These are phyloP conservation scores for Origma solitaria DNA, from an alignment of 2,113 vertebrate genomes.

Conservation along the genomic window DNA sequence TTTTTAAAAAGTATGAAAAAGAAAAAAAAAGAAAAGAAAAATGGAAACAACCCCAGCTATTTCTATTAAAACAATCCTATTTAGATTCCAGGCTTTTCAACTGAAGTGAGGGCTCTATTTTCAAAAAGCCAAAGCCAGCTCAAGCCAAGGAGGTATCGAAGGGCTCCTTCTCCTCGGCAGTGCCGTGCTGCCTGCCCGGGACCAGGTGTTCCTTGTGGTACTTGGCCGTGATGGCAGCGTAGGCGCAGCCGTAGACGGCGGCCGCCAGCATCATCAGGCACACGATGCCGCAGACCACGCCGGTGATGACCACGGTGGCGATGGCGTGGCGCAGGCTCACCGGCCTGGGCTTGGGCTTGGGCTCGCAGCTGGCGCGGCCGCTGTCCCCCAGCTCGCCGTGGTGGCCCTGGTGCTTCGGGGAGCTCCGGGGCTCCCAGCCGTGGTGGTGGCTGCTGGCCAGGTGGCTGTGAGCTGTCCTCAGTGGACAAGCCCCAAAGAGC, in stretches of 20 bases:
- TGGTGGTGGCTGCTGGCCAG: constrained; percentile 73
- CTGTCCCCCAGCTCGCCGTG: neutral
- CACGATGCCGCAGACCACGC: constrained; percentile 90
- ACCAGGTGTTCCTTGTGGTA: constrained; percentile 74
- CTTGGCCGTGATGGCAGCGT: constrained; percentile 89
- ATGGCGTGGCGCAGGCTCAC: constrained; percentile 87
- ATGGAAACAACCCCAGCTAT: neutral
- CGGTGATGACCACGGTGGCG: constrained; percentile 90
- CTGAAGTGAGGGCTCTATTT: neutral
- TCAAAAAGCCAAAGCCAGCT: neutral
- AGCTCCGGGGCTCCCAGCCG: constrained; percentile 58
- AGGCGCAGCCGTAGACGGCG: constrained; percentile 90
- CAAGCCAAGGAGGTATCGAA: constrained; percentile 76
- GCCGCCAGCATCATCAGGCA: constrained; percentile 95
- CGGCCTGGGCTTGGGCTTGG: constrained; percentile 78
- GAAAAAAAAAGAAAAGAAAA: accelerated
- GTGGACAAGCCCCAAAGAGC: constrained; percentile 84
- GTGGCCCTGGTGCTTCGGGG: constrained; percentile 36
- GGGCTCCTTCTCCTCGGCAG: constrained; percentile 73
- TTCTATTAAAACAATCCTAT: neutral
- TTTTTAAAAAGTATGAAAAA: neutral
- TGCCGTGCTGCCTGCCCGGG: constrained; percentile 15
- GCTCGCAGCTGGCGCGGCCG: constrained; percentile 72
- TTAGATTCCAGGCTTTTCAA: neutral
- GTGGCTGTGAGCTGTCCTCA: constrained; percentile 71